Base-by-base conservation (phyloP, 1,140 invertebrate genomes). In the Eurytemora carolleeae region DNA sequence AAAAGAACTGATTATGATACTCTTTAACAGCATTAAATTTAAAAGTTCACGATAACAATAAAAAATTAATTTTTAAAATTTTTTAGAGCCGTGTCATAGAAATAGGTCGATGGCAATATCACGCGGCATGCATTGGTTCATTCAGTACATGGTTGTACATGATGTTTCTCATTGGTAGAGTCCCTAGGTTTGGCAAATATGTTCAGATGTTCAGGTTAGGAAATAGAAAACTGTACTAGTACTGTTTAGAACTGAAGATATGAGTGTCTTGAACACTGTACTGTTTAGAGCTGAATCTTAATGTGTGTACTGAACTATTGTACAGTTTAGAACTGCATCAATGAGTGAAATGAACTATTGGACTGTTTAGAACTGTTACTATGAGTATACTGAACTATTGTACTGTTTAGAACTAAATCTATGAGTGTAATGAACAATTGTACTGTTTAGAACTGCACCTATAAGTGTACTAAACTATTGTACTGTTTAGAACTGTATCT, bases 121-220 rank as follows among this genome's bases (percentile, higher is more conserved):
- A 87, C 67, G 76, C 85, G 7, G 83, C 83, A 1, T 86, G 86
- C 1, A 84, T 87, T 67, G 82, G 85, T 0, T 84, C 87, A 0
- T 76, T 88, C 7, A 80, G 84, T 31, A 85, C 82, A 15, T 89
- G 86, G 86, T 84, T 83, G 1, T 86, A 88, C 72, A 72, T 87
- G 1, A 87, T 89, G 84, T 74, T 87, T 75, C 86, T 88, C 82
- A 82, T 88, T 58, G 86, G 86, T 2, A 84, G 87, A 66, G 72
- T 88, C 22, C 86, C 86, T 1, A 77, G 86, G 59, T 87, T 87
- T 69, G 86, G 85, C 22, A 82, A 85, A 0, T 89, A 88, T 69
- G 84, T 88, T 3, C 84, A 85, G 19, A 68, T 68, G 66, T 67
- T 68, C 54, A 63, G 62, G 31, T 44, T 12, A 44, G 31, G n/a